These are phyloP conservation scores for Euwallacea fornicatus DNA, from an alignment of 1,140 invertebrate species.

Conservation along the genomic window DNA sequence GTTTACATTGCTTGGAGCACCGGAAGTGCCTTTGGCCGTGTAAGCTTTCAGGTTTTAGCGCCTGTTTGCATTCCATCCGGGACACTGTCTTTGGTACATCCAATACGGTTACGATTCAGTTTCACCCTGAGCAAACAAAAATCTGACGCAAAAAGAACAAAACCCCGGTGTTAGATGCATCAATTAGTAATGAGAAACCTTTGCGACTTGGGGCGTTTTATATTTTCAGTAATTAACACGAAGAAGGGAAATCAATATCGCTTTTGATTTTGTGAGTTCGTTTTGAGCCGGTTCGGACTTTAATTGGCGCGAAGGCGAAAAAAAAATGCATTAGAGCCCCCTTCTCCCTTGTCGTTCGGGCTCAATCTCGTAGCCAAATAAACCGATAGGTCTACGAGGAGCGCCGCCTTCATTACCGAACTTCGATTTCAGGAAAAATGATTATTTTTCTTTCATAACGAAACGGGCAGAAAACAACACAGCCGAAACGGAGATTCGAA, in stretches of 20 bases:
- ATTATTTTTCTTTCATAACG: slow-evolving; percentile 6
- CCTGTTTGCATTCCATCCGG: not conserved
- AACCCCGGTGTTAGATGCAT: too few species aligned
- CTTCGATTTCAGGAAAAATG: not conserved
- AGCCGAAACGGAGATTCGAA: not conserved
- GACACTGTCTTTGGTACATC: not conserved
- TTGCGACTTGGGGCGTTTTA: too few species aligned
- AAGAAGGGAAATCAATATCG: too few species aligned
- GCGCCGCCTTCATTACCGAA: not conserved
- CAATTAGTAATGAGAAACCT: too few species aligned
- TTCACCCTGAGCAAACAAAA: too few species aligned
- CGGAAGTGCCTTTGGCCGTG: not conserved
- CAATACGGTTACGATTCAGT: not conserved
- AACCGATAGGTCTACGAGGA: not conserved
- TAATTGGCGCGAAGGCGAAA: too few species aligned
- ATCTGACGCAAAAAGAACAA: too few species aligned
- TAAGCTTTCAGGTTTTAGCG: not conserved
- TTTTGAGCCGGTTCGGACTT: too few species aligned
- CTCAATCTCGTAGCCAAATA: not conserved
- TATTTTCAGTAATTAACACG: too few species aligned
- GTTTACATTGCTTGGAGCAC: not conserved
- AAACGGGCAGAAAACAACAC: not conserved
- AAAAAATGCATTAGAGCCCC: too few species aligned
- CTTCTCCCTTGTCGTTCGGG: too few species aligned
- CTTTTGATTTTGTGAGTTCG: too few species aligned